Evolutionary conservation across 1,140 invertebrate genomes (phyloP).

Genomic region (Phocides pigmalion): DNA sequence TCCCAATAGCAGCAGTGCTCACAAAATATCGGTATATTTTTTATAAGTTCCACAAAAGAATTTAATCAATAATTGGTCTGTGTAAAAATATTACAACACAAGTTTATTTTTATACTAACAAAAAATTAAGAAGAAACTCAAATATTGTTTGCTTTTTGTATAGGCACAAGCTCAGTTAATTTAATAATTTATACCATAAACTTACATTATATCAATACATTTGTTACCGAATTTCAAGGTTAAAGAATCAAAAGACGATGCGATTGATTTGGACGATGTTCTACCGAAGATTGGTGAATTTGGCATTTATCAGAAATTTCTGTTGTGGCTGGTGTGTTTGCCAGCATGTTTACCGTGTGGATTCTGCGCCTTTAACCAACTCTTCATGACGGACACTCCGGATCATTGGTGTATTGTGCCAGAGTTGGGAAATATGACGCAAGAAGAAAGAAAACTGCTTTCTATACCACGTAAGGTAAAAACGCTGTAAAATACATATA

Average conservation of each 20-base stretch:
- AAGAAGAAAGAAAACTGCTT: slow-evolving; percentile 85
- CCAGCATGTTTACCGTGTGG: slow-evolving; percentile 95
- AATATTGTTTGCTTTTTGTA: too few species aligned
- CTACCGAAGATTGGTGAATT: slow-evolving; percentile 94
- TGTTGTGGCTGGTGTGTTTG: slow-evolving; percentile 93
- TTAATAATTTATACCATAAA: too few species aligned
- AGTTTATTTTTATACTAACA: too few species aligned
- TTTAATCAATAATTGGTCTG: too few species aligned
- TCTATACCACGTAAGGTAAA: slow-evolving; percentile 86
- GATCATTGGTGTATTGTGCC: slow-evolving; percentile 92
- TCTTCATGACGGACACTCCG: slow-evolving; percentile 93
- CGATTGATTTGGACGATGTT: slow-evolving; percentile 91
- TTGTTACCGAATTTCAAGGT: slow-evolving; percentile 48
- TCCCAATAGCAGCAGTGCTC: slow-evolving; percentile 12
- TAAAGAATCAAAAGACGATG: slow-evolving; percentile 60
- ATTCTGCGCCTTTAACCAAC: slow-evolving; percentile 95
- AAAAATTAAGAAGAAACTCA: too few species aligned
- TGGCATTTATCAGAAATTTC: slow-evolving; percentile 92
- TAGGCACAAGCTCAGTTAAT: too few species aligned
- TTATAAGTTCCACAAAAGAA: too few species aligned
- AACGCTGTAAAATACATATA: neutral
- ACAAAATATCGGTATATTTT: slow-evolving; percentile 19
- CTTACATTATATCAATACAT: too few species aligned
- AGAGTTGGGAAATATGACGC: slow-evolving; percentile 84
- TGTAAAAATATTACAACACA: too few species aligned